Evolutionary conservation across 1,140 invertebrate species (phyloP), one percentile per base, ranked within the genome.

Genomic region (Drosophila ercepeae): DNA sequence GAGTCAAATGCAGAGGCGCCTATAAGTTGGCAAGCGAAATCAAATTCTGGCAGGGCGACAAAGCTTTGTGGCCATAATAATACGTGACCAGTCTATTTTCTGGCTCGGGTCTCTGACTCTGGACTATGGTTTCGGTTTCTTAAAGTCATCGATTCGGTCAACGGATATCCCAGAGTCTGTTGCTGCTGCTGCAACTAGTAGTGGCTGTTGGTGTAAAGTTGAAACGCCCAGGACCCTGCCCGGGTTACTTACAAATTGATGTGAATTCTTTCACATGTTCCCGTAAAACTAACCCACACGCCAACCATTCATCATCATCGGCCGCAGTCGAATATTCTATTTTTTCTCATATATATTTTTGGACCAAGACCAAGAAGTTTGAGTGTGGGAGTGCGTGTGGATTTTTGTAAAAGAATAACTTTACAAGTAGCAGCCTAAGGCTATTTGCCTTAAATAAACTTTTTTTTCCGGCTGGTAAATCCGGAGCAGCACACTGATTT

Each of bases 261-360:
- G 79, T 79, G 81, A 84, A 84, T 64, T 84, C 73, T 50, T 70
- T 84, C 81, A 84, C 81, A 84, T 84, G 81, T 88, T 84, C 51
- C 36, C 54, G 54, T 50, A 25, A 50, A 74, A 65, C 59, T 61
- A 49, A 60, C 69, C 73, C 73, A 61, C 73, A 61, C 63, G 53
- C 57, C 63, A 58, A 60, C 82, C 81, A 84, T 84, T 86, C 81
- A 84, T 84, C 81, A 84, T 86, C 81, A 81, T 86, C 63, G 72
- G 72, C 55, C 13, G 51, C n/a, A 49, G 52, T 18, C 29, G 72
- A 86, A 81, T 86, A 88, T 84, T 81, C 65, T 61, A 81, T 76
- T 74, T 70, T 39, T 74, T n/a, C 34, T 2, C 32, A 23, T 23
- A 48, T 21, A 67, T 14, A 36, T 39, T 39, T 64, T 54, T 49